These are phyloP conservation scores for Marronus borbonicus DNA, from an alignment of 2,888 invertebrate species.

Conservation along the genomic window DNA sequence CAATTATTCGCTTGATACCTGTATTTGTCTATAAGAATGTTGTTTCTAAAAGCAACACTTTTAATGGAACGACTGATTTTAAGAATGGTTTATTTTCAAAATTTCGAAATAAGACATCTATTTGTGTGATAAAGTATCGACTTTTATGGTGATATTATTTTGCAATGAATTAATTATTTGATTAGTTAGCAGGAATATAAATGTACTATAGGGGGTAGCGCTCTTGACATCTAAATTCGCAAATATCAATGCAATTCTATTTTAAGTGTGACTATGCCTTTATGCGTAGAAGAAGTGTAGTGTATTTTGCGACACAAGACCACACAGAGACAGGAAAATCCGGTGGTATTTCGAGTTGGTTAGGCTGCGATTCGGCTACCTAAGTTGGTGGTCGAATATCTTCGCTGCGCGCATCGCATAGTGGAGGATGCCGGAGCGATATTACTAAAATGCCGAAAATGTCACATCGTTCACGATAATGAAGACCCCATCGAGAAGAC, in stretches of 20 bases:
- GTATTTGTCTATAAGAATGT: too few species aligned
- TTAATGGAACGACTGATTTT: too few species aligned
- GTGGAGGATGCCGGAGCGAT: conserved; percentile 46
- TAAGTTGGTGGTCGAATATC: conserved; percentile 53
- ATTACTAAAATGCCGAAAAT: conserved; percentile 57
- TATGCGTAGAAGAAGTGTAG: conserved; percentile 7
- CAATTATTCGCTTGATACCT: too few species aligned
- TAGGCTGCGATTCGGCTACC: conserved; percentile 49
- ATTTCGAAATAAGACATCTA: too few species aligned
- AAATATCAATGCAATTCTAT: conserved; percentile 9
- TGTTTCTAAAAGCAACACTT: too few species aligned
- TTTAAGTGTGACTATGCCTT: not conserved
- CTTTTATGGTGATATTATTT: too few species aligned
- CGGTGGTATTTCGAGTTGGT: conserved; percentile 47
- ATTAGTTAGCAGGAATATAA: too few species aligned
- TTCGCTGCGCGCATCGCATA: conserved; percentile 50
- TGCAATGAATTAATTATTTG: too few species aligned
- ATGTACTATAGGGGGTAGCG: too few species aligned
- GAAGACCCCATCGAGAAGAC: conserved; percentile 38
- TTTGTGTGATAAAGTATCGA: too few species aligned
- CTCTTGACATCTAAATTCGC: not conserved
- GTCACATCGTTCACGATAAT: conserved; percentile 51
- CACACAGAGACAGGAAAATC: conserved; percentile 46
- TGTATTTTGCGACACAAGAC: conserved; percentile 37
- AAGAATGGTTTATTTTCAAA: too few species aligned